These are phyloP conservation scores for Chloroclystis v-ata DNA, from an alignment of 2,888 invertebrate species.

Conservation along the genomic window DNA sequence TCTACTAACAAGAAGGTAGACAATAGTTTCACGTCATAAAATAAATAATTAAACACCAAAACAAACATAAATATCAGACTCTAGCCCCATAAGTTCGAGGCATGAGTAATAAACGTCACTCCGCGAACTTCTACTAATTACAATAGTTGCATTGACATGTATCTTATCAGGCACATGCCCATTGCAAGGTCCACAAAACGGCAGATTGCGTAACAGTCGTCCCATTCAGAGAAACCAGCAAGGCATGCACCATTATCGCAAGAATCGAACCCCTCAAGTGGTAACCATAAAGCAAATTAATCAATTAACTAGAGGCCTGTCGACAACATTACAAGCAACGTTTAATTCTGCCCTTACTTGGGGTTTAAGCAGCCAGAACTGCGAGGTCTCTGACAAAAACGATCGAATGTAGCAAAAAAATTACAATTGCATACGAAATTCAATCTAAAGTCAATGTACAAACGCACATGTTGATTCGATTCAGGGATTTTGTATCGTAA, in stretches of 20 bases:
- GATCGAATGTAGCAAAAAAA: conserved; percentile 1
- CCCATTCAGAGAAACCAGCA: conserved; percentile 58
- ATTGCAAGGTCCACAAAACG: conserved; percentile 51
- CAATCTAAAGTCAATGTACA: conserved; percentile 1
- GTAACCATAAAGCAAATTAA: conserved; percentile 77
- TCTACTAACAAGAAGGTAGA: too few relatives aligned
- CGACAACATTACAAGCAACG: conserved; percentile 74
- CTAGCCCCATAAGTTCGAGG: too few relatives aligned
- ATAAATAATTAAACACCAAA: too few relatives aligned
- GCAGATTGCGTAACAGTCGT: conserved; percentile 73
- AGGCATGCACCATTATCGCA: conserved; percentile 66
- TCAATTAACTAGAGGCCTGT: conserved; percentile 77
- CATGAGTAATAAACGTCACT: neutral
- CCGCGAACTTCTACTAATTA: conserved; percentile 6
- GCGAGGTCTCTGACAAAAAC: conserved; percentile 29
- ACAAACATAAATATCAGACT: too few relatives aligned
- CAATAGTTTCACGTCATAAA: too few relatives aligned
- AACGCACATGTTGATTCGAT: neutral
- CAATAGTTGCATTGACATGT: conserved; percentile 11
- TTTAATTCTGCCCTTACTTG: conserved; percentile 68
- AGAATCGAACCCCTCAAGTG: conserved; percentile 70
- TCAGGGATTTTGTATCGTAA: conserved; percentile 6
- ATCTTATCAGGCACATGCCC: conserved; percentile 28
- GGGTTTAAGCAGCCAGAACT: conserved; percentile 39
- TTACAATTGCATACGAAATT: conserved; percentile 1